These are phyloP conservation scores for Xiphydria camelus DNA, from an alignment of 2,888 invertebrate genomes.

Conservation along the genomic window DNA sequence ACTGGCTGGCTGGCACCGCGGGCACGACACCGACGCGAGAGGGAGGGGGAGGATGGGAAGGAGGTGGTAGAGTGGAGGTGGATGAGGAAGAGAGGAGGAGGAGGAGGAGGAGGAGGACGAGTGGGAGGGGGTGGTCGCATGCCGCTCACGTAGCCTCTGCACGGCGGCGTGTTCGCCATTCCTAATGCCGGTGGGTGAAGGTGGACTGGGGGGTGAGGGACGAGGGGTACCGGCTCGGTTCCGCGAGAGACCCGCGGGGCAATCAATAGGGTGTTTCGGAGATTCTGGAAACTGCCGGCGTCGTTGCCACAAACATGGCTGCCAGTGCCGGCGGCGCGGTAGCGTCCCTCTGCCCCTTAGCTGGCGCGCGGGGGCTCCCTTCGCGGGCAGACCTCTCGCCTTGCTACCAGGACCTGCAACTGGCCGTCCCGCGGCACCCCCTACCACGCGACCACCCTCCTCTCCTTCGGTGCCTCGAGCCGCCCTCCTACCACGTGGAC, in stretches of 20 bases:
- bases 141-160: constrained; percentile 66
- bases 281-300: constrained; percentile 53
- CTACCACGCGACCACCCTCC: no score
- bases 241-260: constrained; percentile 50
- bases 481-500: neutral
- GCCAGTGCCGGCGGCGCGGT: no score
- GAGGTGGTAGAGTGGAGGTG: constrained; percentile 25
- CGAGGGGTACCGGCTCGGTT: constrained; percentile 43
- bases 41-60: constrained; percentile 23
- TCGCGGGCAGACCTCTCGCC: no score
- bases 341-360: no score
- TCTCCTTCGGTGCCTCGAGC: neutral
- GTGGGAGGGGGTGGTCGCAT: constrained; percentile 55
- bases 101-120: constrained; percentile 27
- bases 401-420: no score
- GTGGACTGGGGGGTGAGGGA: constrained; percentile 32
- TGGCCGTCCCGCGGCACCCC: no score
- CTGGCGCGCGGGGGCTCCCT: no score
- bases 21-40: constrained; percentile 41
- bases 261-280: constrained; percentile 64
- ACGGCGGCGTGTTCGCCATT: constrained; percentile 66
- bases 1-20: constrained; percentile 45
- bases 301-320: constrained; percentile 29
- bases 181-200: constrained; percentile 60
- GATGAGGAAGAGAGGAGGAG: constrained; percentile 32